Percentiles rank a stretch among this genome's conserved stretches.
phyloP scores from a whole-genome alignment of 2,888 invertebrate species.

The Anarsia innoxiella region DNA sequence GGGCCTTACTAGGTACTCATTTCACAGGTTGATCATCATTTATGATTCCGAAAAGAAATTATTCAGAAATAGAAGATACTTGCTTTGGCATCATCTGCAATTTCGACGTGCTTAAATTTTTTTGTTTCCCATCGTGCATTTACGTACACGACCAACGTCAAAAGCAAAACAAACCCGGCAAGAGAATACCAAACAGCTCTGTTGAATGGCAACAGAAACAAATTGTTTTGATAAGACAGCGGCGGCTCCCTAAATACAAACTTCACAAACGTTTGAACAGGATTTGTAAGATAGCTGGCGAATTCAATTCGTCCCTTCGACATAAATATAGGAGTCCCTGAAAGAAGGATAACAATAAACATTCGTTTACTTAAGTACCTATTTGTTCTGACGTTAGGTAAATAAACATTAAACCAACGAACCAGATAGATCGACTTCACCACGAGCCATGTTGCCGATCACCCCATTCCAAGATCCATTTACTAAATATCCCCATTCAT shows the following conservation, averaged over 20 bases:
- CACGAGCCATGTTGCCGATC: constrained; percentile 36
- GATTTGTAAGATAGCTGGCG: constrained; percentile 61
- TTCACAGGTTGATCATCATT: too few relatives aligned
- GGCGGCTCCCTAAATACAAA: constrained; percentile 80
- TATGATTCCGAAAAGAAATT: too few relatives aligned
- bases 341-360: too few relatives aligned
- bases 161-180: constrained; percentile 48
- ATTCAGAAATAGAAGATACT: too few relatives aligned
- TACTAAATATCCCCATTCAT: constrained; percentile 45
- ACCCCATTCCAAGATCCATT: constrained; percentile 52
- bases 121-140: constrained; percentile 3
- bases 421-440: constrained; percentile 50
- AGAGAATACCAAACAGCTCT: constrained; percentile 75
- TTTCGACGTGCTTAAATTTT: too few relatives aligned
- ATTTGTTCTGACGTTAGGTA: too few relatives aligned
- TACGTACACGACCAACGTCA: constrained; percentile 16
- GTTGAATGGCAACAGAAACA: constrained; percentile 78
- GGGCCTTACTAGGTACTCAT: too few relatives aligned
- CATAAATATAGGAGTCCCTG: constrained; percentile 43
- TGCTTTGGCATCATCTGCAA: background rate
- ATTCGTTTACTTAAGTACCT: too few relatives aligned
- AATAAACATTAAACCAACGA: too few relatives aligned
- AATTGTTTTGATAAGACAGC: constrained; percentile 78
- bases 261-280: constrained; percentile 44
- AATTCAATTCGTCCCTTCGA: constrained; percentile 30